These are phyloP conservation scores for Oxycera nigricornis DNA, from an alignment of 2,888 invertebrate genomes.

Conservation along the genomic window DNA sequence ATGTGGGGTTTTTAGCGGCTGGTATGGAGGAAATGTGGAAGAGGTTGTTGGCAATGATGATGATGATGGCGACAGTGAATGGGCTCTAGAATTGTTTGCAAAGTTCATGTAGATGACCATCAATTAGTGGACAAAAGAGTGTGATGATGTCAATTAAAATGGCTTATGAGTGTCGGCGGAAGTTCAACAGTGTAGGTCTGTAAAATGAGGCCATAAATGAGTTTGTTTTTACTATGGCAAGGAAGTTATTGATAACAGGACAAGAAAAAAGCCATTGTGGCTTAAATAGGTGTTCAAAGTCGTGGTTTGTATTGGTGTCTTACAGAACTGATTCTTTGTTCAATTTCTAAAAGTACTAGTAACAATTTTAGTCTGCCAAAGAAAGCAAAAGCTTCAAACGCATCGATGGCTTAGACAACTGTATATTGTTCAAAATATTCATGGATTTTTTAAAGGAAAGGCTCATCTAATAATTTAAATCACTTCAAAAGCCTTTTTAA, in stretches of 20 bases:
- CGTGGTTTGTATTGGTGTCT: too few species aligned
- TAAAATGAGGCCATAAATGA: too few species aligned
- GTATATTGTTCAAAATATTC: too few species aligned
- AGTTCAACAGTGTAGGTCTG: not conserved
- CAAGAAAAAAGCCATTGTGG: not conserved
- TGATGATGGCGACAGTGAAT: conserved; percentile 3
- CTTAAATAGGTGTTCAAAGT: not conserved
- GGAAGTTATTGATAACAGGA: not conserved
- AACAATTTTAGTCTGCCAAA: too few species aligned
- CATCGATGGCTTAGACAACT: too few species aligned
- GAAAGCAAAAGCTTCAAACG: too few species aligned
- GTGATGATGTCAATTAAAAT: conserved; percentile 6
- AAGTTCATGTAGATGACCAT: conserved; percentile 23
- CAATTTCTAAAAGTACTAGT: too few species aligned
- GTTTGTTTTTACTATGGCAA: too few species aligned
- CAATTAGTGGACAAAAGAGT: conserved; percentile 28
- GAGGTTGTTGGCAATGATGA: not conserved
- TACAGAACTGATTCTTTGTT: too few species aligned
- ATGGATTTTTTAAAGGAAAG: too few species aligned
- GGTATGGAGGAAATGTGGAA: not conserved
- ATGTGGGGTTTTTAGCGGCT: not conserved
- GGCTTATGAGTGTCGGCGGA: not conserved
- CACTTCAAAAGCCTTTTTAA: too few species aligned
- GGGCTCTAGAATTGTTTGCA: not conserved
- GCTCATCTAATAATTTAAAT: too few species aligned